phyloP scores from a whole-genome alignment of 1,140 invertebrate genomes.

The Nasonia giraulti region DNA sequence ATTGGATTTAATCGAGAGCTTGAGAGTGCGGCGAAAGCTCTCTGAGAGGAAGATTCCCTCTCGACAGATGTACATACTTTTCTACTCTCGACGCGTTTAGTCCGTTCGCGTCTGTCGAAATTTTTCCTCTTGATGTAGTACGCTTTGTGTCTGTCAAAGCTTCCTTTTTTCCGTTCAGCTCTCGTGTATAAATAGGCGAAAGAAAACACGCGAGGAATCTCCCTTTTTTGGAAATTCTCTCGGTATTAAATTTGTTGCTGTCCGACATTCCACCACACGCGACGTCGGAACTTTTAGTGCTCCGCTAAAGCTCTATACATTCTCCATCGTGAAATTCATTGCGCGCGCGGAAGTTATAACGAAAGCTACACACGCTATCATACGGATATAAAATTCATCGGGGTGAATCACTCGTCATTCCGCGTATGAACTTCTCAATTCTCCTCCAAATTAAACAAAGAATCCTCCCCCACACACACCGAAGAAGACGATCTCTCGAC shows the following conservation, averaged over 20 bases:
- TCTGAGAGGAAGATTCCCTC: not conserved
- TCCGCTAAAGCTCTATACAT: too few relatives aligned
- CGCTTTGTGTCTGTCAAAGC: too few relatives aligned
- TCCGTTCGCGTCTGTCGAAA: too few relatives aligned
- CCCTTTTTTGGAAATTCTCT: not conserved
- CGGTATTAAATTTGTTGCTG: too few relatives aligned
- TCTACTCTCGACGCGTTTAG: not conserved
- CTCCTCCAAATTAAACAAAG: not conserved
- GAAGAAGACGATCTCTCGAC: too few relatives aligned
- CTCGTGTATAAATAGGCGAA: too few relatives aligned
- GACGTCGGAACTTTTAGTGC: too few relatives aligned
- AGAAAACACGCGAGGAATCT: too few relatives aligned
- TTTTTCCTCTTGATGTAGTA: too few relatives aligned
- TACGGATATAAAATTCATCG: not conserved
- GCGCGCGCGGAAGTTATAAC: not conserved
- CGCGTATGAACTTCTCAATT: not conserved
- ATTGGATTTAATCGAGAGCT: conserved; percentile 37
- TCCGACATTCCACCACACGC: not conserved
- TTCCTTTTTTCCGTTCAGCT: too few relatives aligned
- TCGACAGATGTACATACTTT: not conserved
- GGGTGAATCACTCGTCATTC: too few relatives aligned
- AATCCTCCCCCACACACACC: not conserved
- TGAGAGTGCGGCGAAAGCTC: conserved; percentile 5
- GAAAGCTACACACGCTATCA: not conserved
- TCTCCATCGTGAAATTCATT: too few relatives aligned